Conservation (phyloP, 2,797 vertebrate genomes). For the Cyclura pinguis region DNA sequence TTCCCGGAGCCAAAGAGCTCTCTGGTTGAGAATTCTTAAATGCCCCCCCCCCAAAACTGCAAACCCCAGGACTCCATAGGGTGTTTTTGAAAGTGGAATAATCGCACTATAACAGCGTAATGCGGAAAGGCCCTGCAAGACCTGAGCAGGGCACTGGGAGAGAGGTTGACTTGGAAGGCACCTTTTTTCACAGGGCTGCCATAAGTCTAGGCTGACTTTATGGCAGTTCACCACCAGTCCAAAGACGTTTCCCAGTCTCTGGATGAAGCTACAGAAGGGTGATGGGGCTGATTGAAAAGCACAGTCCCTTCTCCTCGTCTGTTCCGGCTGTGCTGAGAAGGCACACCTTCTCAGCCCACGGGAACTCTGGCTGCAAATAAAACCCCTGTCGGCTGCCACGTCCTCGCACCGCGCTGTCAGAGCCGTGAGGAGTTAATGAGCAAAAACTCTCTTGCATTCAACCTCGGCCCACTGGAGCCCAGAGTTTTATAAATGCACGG, state of each 20-base stretch:
- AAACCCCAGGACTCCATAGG: no score
- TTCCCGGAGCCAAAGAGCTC: no score
- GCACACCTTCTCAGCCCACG: constrained; percentile 49
- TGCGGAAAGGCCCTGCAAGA: no score
- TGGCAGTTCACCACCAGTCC: no score
- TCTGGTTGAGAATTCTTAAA: no score
- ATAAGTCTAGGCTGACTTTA: no score
- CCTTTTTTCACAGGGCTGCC: no score
- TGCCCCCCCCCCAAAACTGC: no score
- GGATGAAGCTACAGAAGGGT: not conserved
- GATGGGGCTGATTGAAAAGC: not conserved
- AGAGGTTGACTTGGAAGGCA: no score
- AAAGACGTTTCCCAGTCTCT: not conserved
- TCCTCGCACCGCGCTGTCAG: constrained; percentile 37
- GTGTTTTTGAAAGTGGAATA: no score
- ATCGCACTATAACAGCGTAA: no score
- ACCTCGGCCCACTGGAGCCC: not conserved
- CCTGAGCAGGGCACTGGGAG: no score
- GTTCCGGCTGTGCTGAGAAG: constrained; percentile 61
- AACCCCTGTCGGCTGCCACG: constrained; percentile 58
- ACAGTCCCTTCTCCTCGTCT: not conserved
- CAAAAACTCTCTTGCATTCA: not conserved
- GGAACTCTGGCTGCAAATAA: constrained; percentile 60
- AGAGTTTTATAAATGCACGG: not conserved
- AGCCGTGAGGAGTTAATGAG: constrained; percentile 28